These are phyloP conservation scores for Anniella stebbinsi DNA, from an alignment of 2,797 vertebrate genomes.

Conservation along the genomic window DNA sequence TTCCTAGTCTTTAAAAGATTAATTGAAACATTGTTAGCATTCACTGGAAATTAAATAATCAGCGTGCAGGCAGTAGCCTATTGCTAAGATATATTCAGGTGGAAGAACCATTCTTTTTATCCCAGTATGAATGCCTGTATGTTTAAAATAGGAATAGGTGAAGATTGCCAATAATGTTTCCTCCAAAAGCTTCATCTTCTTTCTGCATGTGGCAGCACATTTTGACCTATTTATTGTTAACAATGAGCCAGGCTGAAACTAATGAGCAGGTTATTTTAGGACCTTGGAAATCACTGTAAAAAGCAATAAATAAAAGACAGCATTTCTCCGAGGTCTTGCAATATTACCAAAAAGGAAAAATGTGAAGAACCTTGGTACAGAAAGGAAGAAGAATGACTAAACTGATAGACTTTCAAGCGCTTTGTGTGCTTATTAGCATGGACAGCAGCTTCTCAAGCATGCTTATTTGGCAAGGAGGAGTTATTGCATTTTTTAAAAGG, in stretches of 20 bases:
- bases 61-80: conserved; percentile 46
- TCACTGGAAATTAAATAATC: conserved; percentile 66
- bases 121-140: conserved; percentile 62
- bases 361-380: conserved; percentile 61
- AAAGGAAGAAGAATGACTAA: conserved; percentile 50
- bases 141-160: conserved; percentile 76
- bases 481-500: conserved; percentile 54
- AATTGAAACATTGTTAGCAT: conserved; percentile 50
- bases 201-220: conserved; percentile 68
- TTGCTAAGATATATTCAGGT: conserved; percentile 73
- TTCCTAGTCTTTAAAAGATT: conserved; percentile 28
- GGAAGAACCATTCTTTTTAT: conserved; percentile 45
- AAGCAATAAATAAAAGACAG: conserved; percentile 58
- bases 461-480: conserved; percentile 43
- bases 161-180: conserved; percentile 67
- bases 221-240: conserved; percentile 79
- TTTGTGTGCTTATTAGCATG: conserved; percentile 57
- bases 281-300: conserved; percentile 66
- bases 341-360: conserved; percentile 63
- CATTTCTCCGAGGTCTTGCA: conserved; percentile 59
- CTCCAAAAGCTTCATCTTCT: conserved; percentile 64
- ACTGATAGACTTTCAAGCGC: conserved; percentile 54
- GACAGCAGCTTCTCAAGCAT: conserved; percentile 55
- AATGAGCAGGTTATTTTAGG: conserved; percentile 77
- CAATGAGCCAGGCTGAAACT: conserved; percentile 74